Base-by-base conservation (phyloP, 2,797 vertebrate genomes). In the Amblyopsis hoosieri region DNA sequence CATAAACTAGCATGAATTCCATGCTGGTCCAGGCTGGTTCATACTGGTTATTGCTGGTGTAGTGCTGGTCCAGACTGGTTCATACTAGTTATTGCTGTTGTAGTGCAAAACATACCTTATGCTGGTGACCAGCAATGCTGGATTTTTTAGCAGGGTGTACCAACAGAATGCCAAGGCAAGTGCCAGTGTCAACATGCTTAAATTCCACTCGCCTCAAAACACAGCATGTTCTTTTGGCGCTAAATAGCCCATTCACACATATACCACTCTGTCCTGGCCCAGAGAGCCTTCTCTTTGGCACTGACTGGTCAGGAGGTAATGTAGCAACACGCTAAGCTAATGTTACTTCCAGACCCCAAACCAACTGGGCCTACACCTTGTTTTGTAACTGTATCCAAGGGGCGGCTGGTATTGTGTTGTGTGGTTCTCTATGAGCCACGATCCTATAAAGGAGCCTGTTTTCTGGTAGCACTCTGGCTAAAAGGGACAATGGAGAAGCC, bases 401-500 rank as follows among this genome's bases (percentile, higher is more conserved):
- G 68, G 64, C 42, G 29, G 62, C 29, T 19, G 47, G 52, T 60
- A 48, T 79, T 79, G 77, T 80, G 46, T 76, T 75, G 57, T 10
- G 53, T 31, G 53, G 64, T 66, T 62, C 68, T 47, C 57, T 51
- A 52, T 75, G 74, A 69, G 80, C 57, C 66, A 37, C 42, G 0
- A 64, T 60, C 64, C 58, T 67, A 69, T 75, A 75, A 74, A 74
- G 77, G 46, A 80, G 65, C 62, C 67, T 52, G 66, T 75, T 85
- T 74, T 72, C 57, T 2, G 11, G 74, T 69, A 59, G 69, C 74
- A 69, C 76, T 75, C 60, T 56, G 64, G 62, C 73, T 65, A 56
- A 71, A 54, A 46, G 33, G 69, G 72, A 85, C 84, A 87, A 81
- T 63, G 71, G 77, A 89, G 85, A 88, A 82, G 76, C 84, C 87